Evolutionary conservation across 2,888 invertebrate species (phyloP).

Genomic region (Drosophila peninsularis): DNA sequence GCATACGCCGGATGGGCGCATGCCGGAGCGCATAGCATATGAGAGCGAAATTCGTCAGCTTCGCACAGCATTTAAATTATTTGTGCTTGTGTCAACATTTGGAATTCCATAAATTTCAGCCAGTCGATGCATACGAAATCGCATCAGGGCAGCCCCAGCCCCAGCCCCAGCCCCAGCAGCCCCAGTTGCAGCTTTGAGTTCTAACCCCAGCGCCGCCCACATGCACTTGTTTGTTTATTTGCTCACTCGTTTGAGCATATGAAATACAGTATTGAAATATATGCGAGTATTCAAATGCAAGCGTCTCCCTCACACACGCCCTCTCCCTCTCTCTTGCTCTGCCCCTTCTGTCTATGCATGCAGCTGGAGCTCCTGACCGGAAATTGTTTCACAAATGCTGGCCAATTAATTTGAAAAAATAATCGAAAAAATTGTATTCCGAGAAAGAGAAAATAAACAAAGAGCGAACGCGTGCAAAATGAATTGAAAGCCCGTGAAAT

Average conservation of each 20-base stretch:
- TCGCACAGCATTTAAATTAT: slow-evolving; percentile 71
- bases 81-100: slow-evolving; percentile 76
- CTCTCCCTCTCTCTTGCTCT: neutral
- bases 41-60: slow-evolving; percentile 51
- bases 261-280: slow-evolving; percentile 55
- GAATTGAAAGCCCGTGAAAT: slow-evolving; percentile 28
- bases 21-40: slow-evolving; percentile 35
- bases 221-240: slow-evolving; percentile 29
- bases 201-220: neutral
- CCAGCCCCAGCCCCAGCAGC: neutral
- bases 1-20: slow-evolving; percentile 9
- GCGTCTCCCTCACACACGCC: neutral
- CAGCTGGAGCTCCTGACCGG: slow-evolving; percentile 73
- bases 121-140: slow-evolving; percentile 52
- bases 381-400: slow-evolving; percentile 75
- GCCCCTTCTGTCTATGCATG: slow-evolving; percentile 38
- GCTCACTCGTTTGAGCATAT: slow-evolving; percentile 37
- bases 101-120: slow-evolving; percentile 70
- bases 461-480: slow-evolving; percentile 13
- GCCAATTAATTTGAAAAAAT: slow-evolving; percentile 72
- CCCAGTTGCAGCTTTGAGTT: neutral
- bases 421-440: slow-evolving; percentile 41
- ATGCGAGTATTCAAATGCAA: slow-evolving; percentile 40
- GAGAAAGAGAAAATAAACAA: slow-evolving; percentile 9
- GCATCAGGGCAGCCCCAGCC: slow-evolving; percentile 19